Base-by-base conservation (phyloP, 2,797 vertebrate species). In the Staurois parvus region DNA sequence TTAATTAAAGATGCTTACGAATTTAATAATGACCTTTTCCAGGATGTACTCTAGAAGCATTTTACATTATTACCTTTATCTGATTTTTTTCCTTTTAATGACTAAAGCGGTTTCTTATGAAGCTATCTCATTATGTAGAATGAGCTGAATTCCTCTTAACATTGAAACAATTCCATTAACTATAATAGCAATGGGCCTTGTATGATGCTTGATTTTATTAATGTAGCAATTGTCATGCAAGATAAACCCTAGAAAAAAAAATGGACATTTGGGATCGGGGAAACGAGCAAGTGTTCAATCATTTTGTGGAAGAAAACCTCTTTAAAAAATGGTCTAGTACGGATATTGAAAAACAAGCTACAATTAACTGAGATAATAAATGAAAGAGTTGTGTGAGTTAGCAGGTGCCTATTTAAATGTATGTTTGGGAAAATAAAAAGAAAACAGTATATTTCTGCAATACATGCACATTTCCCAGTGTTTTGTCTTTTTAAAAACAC, bases 171-270 rank as follows among this genome's bases (percentile, higher is more conserved):
- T 85, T 69, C 72, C 84, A 85, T 85, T 85, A 85, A 75, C 84
- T 74, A 81, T 85, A 81, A 85, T 85, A 85, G 84, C 84, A 85
- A 75, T 70, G 78, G 64, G 78, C 84, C 72, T 85, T 81, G 72
- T 81, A 85, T 85, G 84, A 85, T 81, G 77, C 84, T 85, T 85
- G 72, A 70, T 80, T 81, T 81, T 85, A 85, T 85, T 85, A 85
- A 85, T 85, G 78, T 67, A 81, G 78, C 78, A 81, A 81, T 85
- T 85, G 84, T 85, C 78, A 85, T 72, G 77, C 70, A 69, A 85
- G 84, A 85, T 85, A 81, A 85, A 85, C 72, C 59, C 84, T 59
- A 76, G 26, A 76, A 81, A 74, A 62, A 76, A 69, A 52, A 45
- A 13, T 45, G 72, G 64, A 74, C 77, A 59, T 85, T 85, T 75